Evolutionary conservation across 2,797 vertebrate species (phyloP).

Genomic region (Sebastes iracundus): DNA sequence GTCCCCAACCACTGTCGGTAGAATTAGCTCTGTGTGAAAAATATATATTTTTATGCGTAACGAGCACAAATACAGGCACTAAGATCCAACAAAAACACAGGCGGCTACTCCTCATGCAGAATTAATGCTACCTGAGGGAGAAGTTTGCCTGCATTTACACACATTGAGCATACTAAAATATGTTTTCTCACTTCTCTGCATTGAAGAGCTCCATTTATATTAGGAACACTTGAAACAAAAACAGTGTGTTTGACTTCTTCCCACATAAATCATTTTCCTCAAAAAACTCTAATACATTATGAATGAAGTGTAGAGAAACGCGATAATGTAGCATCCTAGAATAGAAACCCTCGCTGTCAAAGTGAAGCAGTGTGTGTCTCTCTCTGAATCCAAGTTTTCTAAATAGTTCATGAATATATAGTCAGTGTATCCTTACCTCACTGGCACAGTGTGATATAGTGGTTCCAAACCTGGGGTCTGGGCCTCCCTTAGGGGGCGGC

Average conservation of each 20-base stretch:
- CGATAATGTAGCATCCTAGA: background rate
- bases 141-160: background rate
- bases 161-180: background rate
- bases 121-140: background rate
- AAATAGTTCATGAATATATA: background rate
- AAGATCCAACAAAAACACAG: background rate
- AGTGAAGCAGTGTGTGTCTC: background rate
- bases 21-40: background rate
- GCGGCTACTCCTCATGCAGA: background rate
- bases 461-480: too few species aligned
- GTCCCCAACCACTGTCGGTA: background rate
- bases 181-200: background rate
- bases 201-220: background rate
- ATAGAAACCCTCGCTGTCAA: background rate
- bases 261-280: background rate
- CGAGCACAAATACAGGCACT: background rate
- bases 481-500: too few species aligned
- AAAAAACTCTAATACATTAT: background rate
- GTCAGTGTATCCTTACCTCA: background rate
- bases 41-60: too few species aligned
- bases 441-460: background rate
- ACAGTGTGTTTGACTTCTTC: background rate
- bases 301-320: constrained; percentile 1
- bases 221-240: background rate
- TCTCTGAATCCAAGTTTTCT: background rate